These are phyloP conservation scores for Stomatorhinus ivindoensis DNA, from an alignment of 2,113 vertebrate species.

Conservation along the genomic window DNA sequence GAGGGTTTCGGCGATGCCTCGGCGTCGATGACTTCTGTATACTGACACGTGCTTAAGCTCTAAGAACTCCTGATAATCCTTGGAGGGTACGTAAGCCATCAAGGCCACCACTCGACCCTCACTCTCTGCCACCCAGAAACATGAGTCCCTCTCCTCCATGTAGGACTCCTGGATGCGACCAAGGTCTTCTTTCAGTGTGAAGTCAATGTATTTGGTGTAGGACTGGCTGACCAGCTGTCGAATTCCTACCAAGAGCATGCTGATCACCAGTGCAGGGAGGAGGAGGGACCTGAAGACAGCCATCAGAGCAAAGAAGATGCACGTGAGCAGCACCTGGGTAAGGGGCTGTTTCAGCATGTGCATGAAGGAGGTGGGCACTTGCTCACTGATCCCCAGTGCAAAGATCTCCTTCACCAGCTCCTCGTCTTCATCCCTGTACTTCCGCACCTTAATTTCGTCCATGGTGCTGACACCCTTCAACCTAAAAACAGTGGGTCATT, in stretches of 20 bases:
- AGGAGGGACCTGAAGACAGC: conserved; percentile 57
- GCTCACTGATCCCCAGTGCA: conserved; percentile 61
- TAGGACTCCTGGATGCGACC: conserved; percentile 43
- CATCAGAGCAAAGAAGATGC: conserved; percentile 53
- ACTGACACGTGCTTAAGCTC: conserved; percentile 62
- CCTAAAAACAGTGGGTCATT: not conserved
- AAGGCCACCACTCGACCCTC: conserved; percentile 55
- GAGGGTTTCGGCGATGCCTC: conserved; percentile 58
- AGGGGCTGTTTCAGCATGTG: conserved; percentile 58
- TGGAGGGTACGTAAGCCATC: conserved; percentile 47
- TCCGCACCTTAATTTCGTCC: conserved; percentile 54
- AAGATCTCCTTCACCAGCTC: conserved; percentile 58
- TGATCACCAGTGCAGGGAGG: conserved; percentile 54
- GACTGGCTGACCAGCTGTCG: conserved; percentile 45
- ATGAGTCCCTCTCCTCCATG: conserved; percentile 43
- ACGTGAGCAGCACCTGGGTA: conserved; percentile 54
- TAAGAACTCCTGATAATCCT: conserved; percentile 24
- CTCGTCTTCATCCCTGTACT: conserved; percentile 46
- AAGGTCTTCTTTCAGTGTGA: conserved; percentile 44
- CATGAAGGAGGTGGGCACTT: conserved; percentile 53
- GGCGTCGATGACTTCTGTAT: conserved; percentile 44
- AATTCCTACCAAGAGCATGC: conserved; percentile 52
- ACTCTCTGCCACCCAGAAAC: conserved; percentile 65
- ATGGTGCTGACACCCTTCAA: conserved; percentile 37
- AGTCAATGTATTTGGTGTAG: conserved; percentile 53